Base-by-base conservation (phyloP, 1,140 invertebrate genomes). In the Eciton burchellii region DNA sequence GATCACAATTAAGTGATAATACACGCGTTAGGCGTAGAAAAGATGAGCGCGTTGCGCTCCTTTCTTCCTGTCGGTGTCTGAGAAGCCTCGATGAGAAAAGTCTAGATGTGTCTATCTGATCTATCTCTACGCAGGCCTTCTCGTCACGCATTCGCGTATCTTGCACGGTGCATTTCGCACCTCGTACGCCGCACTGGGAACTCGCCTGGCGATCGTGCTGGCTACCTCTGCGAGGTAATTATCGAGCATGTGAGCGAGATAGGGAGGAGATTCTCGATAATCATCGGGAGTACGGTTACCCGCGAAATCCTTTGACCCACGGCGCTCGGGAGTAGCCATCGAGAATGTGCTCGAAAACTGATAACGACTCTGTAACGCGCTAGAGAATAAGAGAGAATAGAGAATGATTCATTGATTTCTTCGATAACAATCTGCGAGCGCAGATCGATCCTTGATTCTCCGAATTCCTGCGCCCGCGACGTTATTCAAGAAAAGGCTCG, bases 291-390 rank as follows among this genome's bases (percentile, higher is more conserved):
- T 83, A 81, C 83, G 52, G 83, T 71, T 88, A 76, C 59, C 26
- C 60, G 87, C 62, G 81, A 85, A 88, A 87, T 87, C 52, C 85
- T 87, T 87, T 85, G 85, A 87, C 85, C 85, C 24, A 52, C 56
- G 54, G 43, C 41, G 21, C 12, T 35, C 54, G 59, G 79, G 59
- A 63, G 21, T 52, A 41, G 54, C 29, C 59, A 62, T 60, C 57
- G 54, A 71, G 65, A 63, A 72, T 73, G 52, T 66, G 60, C 81
- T 35, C 35, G 35, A 35, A 35, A 54, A 19, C 35, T 35, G 45
- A n/a, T 52, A 3, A n/a, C n/a, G n/a, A n/a, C n/a, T n/a, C n/a
- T n/a, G n/a, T n/a, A n/a, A n/a, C 45, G 9, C 14, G 62, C 47
- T 49, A n/a, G 71, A n/a, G n/a, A n/a, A n/a, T n/a, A n/a, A n/a